Evolutionary conservation across 2,888 invertebrate species (phyloP).

Genomic region (Eilema sororculum): DNA sequence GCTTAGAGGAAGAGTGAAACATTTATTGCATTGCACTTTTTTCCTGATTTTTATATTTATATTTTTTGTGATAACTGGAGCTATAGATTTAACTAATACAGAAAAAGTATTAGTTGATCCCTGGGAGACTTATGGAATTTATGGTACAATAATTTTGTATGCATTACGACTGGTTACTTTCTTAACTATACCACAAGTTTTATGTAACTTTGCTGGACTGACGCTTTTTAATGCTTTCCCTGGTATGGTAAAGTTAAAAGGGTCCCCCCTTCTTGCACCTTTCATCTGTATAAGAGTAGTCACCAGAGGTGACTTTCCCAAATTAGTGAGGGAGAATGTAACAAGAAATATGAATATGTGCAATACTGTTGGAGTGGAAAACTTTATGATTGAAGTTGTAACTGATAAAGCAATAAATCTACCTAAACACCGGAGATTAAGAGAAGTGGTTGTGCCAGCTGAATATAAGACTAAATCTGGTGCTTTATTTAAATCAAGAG

Average conservation of each 20-base stretch:
- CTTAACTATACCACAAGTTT: constrained; percentile 95
- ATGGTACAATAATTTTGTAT: constrained; percentile 92
- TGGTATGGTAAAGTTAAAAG: constrained; percentile 95
- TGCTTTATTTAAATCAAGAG: constrained; percentile 97
- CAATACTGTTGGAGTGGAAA: constrained; percentile 95
- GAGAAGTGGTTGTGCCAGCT: constrained; percentile 95
- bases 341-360: constrained; percentile 95
- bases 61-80: constrained; percentile 91
- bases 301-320: constrained; percentile 97
- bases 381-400: constrained; percentile 98
- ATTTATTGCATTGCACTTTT: constrained; percentile 92
- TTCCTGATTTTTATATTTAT: constrained; percentile 91
- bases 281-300: constrained; percentile 98
- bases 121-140: constrained; percentile 93
- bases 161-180: constrained; percentile 92
- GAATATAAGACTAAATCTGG: constrained; percentile 96
- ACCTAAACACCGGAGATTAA: constrained; percentile 92
- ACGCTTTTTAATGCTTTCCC: constrained; percentile 97
- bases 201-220: constrained; percentile 95
- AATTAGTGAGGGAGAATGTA: constrained; percentile 95
- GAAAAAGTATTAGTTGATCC: constrained; percentile 90
- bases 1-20: constrained; percentile 91
- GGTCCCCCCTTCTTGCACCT: constrained; percentile 96
- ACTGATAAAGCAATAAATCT: constrained; percentile 95
- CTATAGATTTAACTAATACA: constrained; percentile 87